Evolutionary conservation across 2,797 vertebrate species (phyloP), one percentile per base, ranked within the genome.

Genomic region (Anabacerthia variegaticeps): DNA sequence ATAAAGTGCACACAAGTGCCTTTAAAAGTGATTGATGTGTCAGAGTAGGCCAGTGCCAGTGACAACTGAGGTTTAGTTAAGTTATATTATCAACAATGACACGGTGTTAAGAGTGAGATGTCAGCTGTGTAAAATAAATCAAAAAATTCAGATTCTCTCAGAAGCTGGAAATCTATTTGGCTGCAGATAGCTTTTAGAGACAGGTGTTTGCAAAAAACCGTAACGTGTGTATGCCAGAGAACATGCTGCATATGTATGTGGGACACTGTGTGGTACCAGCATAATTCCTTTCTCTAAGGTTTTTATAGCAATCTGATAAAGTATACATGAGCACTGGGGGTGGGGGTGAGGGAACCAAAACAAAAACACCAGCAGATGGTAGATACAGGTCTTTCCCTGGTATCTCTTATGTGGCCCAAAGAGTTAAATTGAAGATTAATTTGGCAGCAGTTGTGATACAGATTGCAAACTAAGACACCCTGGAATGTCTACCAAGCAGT

Each of bases 11-110:
- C 55, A n/a, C 55, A 77, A 89, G 27, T 21, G 61, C 51, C 73
- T 82, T 66, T 88, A 84, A 75, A 89, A 91, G 89, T 89, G 94
- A 94, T 92, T 67, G 85, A 72, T 76, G 27, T 55, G 62, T 85
- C 92, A 81, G 85, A 14, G 59, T 65, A 85, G 67, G 83, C 65
- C 84, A 74, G 52, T 86, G 26, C 46, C 74, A 30, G 43, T 68
- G 68, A 49, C 3, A 11, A 59, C 63, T 69, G 73, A 85, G 48
- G 34, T 46, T 93, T 56, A 65, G 46, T 85, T 94, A 87, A 85
- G 89, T 66, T 81, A 59, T 77, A 30, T 87, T 84, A 56, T 55
- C 54, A 88, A 69, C 62, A 55, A 34, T 69, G 75, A 75, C 39
- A 41, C 9, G 9, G 13, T 44, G 24, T 83, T 75, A 87, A 91